Percentiles rank a stretch among this genome's conserved stretches.
phyloP scores from a whole-genome alignment of 1,140 invertebrate species.

The Agrypnia vestita region DNA sequence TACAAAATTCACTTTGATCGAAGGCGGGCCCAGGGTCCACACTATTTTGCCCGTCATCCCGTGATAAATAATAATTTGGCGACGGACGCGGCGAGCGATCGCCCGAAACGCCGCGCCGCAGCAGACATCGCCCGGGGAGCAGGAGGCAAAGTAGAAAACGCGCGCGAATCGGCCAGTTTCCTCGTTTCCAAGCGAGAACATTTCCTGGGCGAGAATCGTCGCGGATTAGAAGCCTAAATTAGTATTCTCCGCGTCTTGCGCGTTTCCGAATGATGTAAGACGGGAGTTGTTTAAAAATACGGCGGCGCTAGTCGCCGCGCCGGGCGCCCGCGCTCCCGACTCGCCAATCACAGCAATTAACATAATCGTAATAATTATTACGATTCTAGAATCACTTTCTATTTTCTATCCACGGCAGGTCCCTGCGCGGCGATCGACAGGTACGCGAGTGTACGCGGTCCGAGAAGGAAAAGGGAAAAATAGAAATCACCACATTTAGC shows the following conservation, averaged over 20 bases:
- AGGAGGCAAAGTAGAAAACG: too few species aligned
- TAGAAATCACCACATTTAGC: neutral
- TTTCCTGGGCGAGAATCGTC: conserved; percentile 25
- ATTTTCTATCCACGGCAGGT: conserved; percentile 45
- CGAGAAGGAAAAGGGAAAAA: neutral
- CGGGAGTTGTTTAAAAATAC: conserved; percentile 49
- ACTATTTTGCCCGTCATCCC: too few species aligned
- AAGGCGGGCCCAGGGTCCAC: too few species aligned
- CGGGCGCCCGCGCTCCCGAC: neutral
- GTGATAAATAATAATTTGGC: too few species aligned
- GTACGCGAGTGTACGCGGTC: neutral
- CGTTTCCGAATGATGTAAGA: conserved; percentile 49
- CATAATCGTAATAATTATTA: conserved; percentile 60
- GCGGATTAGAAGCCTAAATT: conserved; percentile 28
- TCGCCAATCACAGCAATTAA: conserved; percentile 50
- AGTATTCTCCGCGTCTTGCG: conserved; percentile 23
- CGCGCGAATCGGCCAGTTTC: neutral
- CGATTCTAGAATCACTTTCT: conserved; percentile 59
- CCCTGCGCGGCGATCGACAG: neutral
- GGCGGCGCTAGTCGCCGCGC: conserved; percentile 43
- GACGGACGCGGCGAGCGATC: too few species aligned
- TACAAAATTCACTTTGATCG: too few species aligned
- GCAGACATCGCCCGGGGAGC: too few species aligned
- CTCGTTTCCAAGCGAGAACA: conserved; percentile 9
- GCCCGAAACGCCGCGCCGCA: too few species aligned